Conservation (phyloP, 2,113 vertebrate genomes). For the Mormyrus iriodes region DNA sequence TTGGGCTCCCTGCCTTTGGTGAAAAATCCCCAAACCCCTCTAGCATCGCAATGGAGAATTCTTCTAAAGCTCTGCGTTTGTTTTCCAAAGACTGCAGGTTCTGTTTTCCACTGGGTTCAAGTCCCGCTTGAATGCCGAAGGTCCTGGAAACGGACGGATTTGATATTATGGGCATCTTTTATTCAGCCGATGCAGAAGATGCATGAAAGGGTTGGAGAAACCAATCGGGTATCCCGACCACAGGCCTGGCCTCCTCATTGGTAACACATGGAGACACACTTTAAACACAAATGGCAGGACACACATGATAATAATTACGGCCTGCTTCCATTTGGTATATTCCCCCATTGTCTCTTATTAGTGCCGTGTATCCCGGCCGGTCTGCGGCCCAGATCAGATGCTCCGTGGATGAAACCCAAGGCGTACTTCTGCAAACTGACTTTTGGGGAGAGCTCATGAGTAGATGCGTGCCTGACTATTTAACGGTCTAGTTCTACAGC, state of each 20-base stretch:
- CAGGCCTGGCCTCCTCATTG: conserved; percentile 8
- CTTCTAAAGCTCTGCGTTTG: background rate
- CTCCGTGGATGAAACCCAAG: background rate
- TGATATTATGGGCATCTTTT: conserved; percentile 1
- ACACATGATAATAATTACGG: background rate
- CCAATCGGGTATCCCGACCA: background rate
- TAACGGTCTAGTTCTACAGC: background rate
- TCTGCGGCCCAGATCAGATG: background rate
- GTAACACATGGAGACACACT: background rate
- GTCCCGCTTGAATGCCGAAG: background rate
- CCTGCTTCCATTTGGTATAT: background rate
- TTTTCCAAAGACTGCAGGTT: background rate
- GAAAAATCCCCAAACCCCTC: background rate
- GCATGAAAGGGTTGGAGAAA: conserved; percentile 17
- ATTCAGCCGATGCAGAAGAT: conserved; percentile 20
- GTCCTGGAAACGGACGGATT: conserved; percentile 14
- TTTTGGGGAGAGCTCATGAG: background rate
- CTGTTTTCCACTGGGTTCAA: background rate
- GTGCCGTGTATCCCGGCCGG: background rate
- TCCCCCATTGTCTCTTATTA: background rate
- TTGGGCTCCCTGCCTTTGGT: background rate
- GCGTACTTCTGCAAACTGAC: background rate
- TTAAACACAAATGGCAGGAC: background rate
- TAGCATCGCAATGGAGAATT: background rate
- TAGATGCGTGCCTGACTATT: background rate